These are phyloP conservation scores for Listronotus oregonensis DNA, from an alignment of 1,140 invertebrate species.

Conservation along the genomic window DNA sequence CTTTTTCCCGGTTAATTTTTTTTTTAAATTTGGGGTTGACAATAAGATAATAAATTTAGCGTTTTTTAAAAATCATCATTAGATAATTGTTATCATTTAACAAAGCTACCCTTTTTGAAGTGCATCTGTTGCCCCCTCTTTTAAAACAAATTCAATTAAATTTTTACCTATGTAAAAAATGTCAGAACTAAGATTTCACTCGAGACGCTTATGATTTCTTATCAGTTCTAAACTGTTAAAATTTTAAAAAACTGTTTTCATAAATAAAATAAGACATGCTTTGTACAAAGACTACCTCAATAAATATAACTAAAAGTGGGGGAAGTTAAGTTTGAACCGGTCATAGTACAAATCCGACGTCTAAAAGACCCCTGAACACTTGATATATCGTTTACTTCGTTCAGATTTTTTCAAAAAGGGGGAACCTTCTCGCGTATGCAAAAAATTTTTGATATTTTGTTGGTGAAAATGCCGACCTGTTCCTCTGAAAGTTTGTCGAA, in stretches of 20 bases:
- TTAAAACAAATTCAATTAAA: neutral
- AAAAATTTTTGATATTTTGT: neutral
- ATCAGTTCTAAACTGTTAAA: constrained; percentile 5
- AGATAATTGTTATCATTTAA: too few species aligned
- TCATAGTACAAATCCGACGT: constrained; percentile 42
- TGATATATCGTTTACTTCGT: constrained; percentile 33
- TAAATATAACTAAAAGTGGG: constrained; percentile 10
- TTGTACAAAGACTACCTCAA: constrained; percentile 42
- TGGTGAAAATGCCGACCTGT: constrained; percentile 66
- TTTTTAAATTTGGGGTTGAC: too few species aligned
- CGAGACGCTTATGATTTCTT: constrained; percentile 5
- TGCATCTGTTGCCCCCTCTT: too few species aligned
- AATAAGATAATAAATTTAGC: too few species aligned
- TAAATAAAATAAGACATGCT: constrained; percentile 8
- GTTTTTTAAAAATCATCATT: too few species aligned
- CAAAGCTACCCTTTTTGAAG: too few species aligned
- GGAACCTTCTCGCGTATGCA: neutral
- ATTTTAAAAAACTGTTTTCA: constrained; percentile 3
- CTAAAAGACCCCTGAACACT: constrained; percentile 35
- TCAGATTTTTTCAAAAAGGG: constrained; percentile 8
- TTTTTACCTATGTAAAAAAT: constrained; percentile 6
- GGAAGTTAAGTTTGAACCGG: constrained; percentile 24
- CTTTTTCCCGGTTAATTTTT: too few species aligned
- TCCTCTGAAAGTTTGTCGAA: constrained; percentile 64
- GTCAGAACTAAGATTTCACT: neutral